Percentiles rank a stretch among this genome's conserved stretches.
These are phyloP conservation scores for Yponomeuta evonymella DNA, from an alignment of 2,888 invertebrate genomes.

Conservation along the genomic window DNA sequence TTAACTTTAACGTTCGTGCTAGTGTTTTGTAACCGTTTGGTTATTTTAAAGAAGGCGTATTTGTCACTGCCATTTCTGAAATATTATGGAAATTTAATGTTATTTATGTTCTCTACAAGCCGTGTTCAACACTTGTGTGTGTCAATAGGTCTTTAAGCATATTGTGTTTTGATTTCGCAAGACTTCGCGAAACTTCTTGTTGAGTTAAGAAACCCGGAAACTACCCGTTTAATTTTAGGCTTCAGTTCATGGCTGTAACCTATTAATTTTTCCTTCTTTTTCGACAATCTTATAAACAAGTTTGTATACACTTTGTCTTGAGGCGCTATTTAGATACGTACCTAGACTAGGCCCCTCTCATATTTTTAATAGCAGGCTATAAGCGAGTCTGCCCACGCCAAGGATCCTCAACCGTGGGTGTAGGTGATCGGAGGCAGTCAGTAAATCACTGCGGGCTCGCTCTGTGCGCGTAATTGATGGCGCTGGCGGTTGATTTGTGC, in stretches of 20 bases:
- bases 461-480: conserved; percentile 23
- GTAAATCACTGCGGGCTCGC: conserved; percentile 16
- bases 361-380: background rate
- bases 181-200: background rate
- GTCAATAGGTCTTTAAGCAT: background rate
- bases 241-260: too few species aligned
- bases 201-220: background rate
- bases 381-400: background rate
- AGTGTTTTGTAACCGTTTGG: conserved; percentile 12
- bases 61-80: conserved; percentile 3
- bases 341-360: background rate
- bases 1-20: conserved; percentile 12
- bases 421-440: conserved; percentile 1
- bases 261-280: too few species aligned
- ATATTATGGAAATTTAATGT: background rate
- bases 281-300: too few species aligned
- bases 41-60: background rate
- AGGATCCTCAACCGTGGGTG: conserved; percentile 1
- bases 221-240: background rate
- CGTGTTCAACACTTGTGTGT: background rate
- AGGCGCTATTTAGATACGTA: background rate
- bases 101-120: background rate
- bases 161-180: background rate
- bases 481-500: conserved; percentile 17
- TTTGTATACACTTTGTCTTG: too few species aligned